These are phyloP conservation scores for Noctua pronuba DNA, from an alignment of 2,888 invertebrate species.

Conservation along the genomic window DNA sequence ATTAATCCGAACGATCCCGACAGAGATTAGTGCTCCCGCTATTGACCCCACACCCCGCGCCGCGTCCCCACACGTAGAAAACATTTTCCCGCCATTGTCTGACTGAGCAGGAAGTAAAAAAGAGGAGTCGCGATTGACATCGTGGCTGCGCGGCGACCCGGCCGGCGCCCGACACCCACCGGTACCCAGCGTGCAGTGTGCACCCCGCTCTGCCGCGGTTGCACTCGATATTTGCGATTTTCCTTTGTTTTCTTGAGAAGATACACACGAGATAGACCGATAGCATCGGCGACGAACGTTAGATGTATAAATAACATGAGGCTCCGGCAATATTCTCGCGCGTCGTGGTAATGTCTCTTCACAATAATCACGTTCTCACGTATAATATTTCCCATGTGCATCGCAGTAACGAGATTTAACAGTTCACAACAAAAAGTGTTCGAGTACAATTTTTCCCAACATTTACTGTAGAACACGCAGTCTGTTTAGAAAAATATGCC, in stretches of 20 bases:
- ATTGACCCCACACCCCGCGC: constrained; percentile 82
- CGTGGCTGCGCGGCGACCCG: constrained; percentile 72
- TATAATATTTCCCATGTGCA: constrained; percentile 78
- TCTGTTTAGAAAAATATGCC: constrained; percentile 63
- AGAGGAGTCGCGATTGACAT: constrained; percentile 86
- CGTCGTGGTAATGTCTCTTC: constrained; percentile 75
- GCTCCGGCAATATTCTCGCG: constrained; percentile 69
- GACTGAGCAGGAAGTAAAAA: constrained; percentile 85
- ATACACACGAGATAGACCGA: constrained; percentile 72
- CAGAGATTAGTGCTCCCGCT: constrained; percentile 88
- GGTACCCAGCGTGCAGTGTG: constrained; percentile 68
- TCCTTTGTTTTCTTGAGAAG: constrained; percentile 77
- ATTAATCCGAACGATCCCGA: constrained; percentile 88
- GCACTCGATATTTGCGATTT: constrained; percentile 71
- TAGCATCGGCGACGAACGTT: constrained; percentile 53
- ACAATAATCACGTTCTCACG: constrained; percentile 80
- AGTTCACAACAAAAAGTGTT: constrained; percentile 67
- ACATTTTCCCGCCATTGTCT: constrained; percentile 88
- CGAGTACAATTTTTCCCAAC: constrained; percentile 51
- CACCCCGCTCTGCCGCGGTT: constrained; percentile 49
- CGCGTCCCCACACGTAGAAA: constrained; percentile 82
- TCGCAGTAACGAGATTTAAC: constrained; percentile 72
- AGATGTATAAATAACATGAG: constrained; percentile 52
- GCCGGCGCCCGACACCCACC: constrained; percentile 20
- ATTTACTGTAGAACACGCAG: constrained; percentile 54